Conservation (phyloP, 2,888 invertebrate species). For the Ophion ellenae region DNA sequence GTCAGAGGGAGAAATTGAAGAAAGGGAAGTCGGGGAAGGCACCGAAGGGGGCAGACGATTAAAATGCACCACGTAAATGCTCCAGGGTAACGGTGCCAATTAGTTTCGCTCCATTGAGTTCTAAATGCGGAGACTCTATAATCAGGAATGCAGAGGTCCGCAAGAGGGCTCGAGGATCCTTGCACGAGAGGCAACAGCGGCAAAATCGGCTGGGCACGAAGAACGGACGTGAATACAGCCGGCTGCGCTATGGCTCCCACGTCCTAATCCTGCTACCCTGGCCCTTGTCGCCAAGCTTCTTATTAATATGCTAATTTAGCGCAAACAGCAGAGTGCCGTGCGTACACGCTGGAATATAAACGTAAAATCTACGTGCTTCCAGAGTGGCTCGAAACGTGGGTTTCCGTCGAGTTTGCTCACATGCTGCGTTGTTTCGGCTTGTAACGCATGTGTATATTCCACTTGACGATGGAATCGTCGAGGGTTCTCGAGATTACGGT, state of each 20-base stretch:
- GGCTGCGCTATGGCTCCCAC: conserved; percentile 65
- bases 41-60: conserved; percentile 14
- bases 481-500: conserved; percentile 73
- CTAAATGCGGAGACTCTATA: conserved; percentile 82
- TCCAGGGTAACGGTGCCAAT: conserved; percentile 75
- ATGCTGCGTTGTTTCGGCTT: conserved; percentile 1
- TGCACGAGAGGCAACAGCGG: conserved; percentile 66
- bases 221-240: conserved; percentile 16
- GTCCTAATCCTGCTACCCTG: conserved; percentile 82
- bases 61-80: neutral
- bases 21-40: neutral
- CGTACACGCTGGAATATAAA: conserved; percentile 32
- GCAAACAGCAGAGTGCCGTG: conserved; percentile 37
- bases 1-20: conserved; percentile 9
- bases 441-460: conserved; percentile 3
- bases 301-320: conserved; percentile 84
- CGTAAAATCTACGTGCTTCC: conserved; percentile 3
- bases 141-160: conserved; percentile 79
- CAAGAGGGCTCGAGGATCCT: conserved; percentile 78
- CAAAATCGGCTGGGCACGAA: conserved; percentile 26
- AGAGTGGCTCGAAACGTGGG: neutral
- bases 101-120: conserved; percentile 83
- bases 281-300: conserved; percentile 82
- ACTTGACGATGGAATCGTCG: conserved; percentile 44
- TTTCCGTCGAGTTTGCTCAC: conserved; percentile 4